phyloP scores from a whole-genome alignment of 1,140 invertebrate species.

The Parasteatoda tepidariorum region DNA sequence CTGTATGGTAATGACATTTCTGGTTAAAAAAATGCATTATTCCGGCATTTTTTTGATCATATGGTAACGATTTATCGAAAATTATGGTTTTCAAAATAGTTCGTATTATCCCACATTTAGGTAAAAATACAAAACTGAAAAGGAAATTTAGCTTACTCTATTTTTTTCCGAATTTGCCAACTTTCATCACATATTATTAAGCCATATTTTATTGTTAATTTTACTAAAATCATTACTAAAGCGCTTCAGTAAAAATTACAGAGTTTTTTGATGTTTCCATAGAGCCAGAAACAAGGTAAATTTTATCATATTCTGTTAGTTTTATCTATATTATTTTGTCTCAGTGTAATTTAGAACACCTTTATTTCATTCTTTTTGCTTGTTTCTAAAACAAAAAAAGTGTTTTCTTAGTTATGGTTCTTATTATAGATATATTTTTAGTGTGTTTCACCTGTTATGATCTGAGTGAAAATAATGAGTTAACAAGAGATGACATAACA shows the following conservation, averaged over 20 bases:
- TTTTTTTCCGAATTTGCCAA: no score
- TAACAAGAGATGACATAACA: constrained; percentile 1
- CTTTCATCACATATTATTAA: no score
- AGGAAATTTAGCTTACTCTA: not conserved
- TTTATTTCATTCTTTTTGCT: not conserved
- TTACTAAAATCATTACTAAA: no score
- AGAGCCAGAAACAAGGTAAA: no score
- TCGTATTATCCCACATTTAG: not conserved
- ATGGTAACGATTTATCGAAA: no score
- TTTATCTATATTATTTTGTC: not conserved
- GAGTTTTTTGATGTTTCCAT: no score
- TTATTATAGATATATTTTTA: not conserved
- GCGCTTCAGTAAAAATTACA: no score
- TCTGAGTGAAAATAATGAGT: not conserved
- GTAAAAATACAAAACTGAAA: not conserved
- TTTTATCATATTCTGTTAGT: no score
- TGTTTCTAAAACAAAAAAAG: not conserved
- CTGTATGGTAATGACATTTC: no score
- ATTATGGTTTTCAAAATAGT: not conserved
- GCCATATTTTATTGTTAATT: no score
- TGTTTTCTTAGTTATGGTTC: not conserved
- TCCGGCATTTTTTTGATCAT: no score
- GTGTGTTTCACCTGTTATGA: constrained; percentile 37
- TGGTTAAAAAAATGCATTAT: no score
- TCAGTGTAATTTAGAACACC: not conserved